phyloP scores from a whole-genome alignment of 2,888 invertebrate genomes.

The Kryphioiulus occultus region DNA sequence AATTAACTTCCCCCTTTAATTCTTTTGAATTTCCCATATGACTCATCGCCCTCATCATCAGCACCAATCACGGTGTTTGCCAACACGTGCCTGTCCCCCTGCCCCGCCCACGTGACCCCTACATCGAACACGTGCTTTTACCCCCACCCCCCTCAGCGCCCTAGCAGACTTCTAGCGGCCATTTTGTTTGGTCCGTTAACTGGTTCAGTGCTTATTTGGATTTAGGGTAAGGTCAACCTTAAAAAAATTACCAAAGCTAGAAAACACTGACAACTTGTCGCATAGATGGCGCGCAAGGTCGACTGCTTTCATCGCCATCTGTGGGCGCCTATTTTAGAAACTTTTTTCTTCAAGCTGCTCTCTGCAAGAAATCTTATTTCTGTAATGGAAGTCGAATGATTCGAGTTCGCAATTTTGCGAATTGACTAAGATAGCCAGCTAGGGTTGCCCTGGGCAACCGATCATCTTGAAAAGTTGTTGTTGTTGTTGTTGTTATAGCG shows the following conservation, averaged over 20 bases:
- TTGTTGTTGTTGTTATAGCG: slow-evolving; percentile 23
- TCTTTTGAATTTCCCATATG: not conserved
- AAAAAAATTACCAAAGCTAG: too few species aligned
- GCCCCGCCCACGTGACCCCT: not conserved
- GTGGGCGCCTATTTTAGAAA: too few species aligned
- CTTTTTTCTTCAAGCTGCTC: too few species aligned
- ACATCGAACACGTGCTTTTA: not conserved
- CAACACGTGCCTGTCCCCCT: not conserved
- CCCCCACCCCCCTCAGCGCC: not conserved
- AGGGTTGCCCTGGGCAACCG: not conserved
- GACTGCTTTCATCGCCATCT: too few species aligned
- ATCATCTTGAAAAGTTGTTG: not conserved
- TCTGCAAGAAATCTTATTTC: not conserved
- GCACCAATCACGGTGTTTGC: slow-evolving; percentile 23
- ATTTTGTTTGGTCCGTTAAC: too few species aligned
- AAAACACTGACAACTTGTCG: too few species aligned
- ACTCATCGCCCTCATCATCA: slow-evolving; percentile 7
- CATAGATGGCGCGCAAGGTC: too few species aligned
- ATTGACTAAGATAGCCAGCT: not conserved
- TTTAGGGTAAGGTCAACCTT: too few species aligned
- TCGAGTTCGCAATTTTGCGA: not conserved
- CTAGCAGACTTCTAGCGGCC: not conserved
- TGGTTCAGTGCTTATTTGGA: too few species aligned
- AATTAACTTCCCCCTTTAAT: slow-evolving; percentile 12
- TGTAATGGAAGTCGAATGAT: slow-evolving; percentile 14